phyloP scores from a whole-genome alignment of 2,888 invertebrate genomes.

The Epinotia ramella region DNA sequence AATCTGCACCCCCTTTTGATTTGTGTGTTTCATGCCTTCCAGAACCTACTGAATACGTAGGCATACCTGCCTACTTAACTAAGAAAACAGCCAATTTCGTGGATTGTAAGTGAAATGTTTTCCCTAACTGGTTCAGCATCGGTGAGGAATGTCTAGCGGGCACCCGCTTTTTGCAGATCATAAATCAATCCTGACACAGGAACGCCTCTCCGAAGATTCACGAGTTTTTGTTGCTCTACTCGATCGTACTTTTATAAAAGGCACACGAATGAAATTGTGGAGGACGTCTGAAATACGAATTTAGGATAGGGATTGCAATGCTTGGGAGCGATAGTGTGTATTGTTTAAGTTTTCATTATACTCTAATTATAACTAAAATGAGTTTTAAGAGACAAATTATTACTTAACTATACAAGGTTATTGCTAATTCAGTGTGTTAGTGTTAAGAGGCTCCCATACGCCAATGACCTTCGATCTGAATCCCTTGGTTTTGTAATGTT shows the following conservation, averaged over 20 bases:
- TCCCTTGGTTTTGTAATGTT: too few relatives aligned
- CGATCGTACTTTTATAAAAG: neutral
- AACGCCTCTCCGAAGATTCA: slow-evolving; percentile 43
- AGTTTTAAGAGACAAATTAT: too few relatives aligned
- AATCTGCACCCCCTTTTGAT: neutral
- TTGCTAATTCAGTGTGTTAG: too few relatives aligned
- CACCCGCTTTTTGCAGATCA: slow-evolving; percentile 39
- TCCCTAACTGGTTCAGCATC: slow-evolving; percentile 36
- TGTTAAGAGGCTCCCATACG: too few relatives aligned
- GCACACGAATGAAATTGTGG: neutral
- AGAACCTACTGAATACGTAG: neutral
- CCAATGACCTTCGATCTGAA: too few relatives aligned
- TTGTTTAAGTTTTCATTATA: too few relatives aligned
- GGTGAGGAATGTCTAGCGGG: slow-evolving; percentile 39
- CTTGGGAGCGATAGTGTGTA: neutral
- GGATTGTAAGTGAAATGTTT: slow-evolving; percentile 34
- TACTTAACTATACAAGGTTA: too few relatives aligned
- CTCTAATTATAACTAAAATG: too few relatives aligned
- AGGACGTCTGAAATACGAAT: neutral
- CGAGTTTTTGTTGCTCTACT: slow-evolving; percentile 41
- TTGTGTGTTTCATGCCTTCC: neutral
- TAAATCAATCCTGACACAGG: slow-evolving; percentile 43
- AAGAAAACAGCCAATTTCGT: slow-evolving; percentile 5
- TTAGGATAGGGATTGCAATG: neutral
- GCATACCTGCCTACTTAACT: neutral